Evolutionary conservation across 2,113 vertebrate species (phyloP).

Genomic region (Pomatorhinus ruficollis): DNA sequence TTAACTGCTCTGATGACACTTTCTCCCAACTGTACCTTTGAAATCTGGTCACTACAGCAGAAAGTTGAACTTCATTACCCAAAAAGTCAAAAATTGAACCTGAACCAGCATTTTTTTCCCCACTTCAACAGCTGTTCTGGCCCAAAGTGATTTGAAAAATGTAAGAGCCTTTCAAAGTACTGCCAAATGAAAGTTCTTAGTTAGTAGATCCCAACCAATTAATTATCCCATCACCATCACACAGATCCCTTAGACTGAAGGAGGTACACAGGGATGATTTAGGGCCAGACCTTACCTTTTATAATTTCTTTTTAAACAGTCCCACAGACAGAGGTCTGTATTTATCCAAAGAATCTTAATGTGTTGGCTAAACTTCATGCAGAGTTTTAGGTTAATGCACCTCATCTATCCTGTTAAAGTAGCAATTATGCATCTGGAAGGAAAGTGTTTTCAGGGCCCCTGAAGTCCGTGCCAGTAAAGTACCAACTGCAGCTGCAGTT

Average conservation of each 20-base stretch:
- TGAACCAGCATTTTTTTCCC: neutral
- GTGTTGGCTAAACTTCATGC: neutral
- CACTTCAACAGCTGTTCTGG: neutral
- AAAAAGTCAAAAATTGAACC: neutral
- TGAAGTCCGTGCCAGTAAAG: neutral
- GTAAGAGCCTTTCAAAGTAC: neutral
- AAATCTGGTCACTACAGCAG: neutral
- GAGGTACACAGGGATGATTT: neutral
- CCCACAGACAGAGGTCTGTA: neutral
- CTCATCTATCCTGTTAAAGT: neutral
- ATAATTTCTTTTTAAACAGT: slow-evolving; percentile 5
- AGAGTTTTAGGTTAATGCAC: neutral
- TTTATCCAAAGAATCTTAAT: neutral
- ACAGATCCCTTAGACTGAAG: neutral
- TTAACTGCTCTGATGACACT: neutral
- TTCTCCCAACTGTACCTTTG: neutral
- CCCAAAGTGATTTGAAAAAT: neutral
- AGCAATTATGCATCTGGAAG: neutral
- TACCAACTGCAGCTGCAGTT: neutral
- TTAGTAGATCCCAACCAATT: neutral
- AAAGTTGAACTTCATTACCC: neutral
- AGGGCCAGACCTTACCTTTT: neutral
- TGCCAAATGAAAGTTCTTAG: neutral
- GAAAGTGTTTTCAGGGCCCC: neutral
- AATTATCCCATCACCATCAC: neutral